phyloP scores from a whole-genome alignment of 2,797 vertebrate genomes.

The Bovichtus variegatus region DNA sequence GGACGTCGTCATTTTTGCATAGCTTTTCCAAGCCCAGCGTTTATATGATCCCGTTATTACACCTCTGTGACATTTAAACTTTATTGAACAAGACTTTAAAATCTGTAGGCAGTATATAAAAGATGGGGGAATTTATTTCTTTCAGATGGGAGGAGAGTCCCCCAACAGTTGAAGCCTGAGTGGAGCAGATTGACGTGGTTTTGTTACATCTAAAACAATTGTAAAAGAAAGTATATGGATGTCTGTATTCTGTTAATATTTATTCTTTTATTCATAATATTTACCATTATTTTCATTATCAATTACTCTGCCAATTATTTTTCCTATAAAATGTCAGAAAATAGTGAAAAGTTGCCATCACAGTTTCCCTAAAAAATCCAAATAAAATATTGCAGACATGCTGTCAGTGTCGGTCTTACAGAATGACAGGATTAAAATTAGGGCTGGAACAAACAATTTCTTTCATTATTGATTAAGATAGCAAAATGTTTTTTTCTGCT shows the following conservation, averaged over 20 bases:
- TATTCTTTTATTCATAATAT: not conserved
- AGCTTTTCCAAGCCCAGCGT: constrained; percentile 92
- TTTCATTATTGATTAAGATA: not conserved
- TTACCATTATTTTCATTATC: not conserved
- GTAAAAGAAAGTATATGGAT: not conserved
- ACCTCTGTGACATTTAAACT: constrained; percentile 99
- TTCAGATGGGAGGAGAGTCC: constrained; percentile 89
- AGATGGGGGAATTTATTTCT: constrained; percentile 95
- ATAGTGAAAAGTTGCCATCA: not conserved
- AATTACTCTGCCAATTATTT: not conserved
- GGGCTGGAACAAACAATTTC: not conserved
- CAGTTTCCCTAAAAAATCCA: not conserved
- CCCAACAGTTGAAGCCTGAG: constrained; percentile 83
- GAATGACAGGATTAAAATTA: not conserved
- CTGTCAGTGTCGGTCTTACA: too few relatives aligned
- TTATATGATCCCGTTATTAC: constrained; percentile 98
- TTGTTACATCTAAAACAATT: constrained; percentile 28
- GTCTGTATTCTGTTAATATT: not conserved
- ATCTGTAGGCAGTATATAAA: constrained; percentile 99
- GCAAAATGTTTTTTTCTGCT: not conserved
- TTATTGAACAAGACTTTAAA: constrained; percentile 99
- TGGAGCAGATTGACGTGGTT: constrained; percentile 74
- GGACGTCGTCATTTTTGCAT: constrained; percentile 93
- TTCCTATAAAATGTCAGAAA: not conserved
- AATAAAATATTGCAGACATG: not conserved